Conservation (phyloP, 1,140 invertebrate genomes). For the Heliothis virescens region DNA sequence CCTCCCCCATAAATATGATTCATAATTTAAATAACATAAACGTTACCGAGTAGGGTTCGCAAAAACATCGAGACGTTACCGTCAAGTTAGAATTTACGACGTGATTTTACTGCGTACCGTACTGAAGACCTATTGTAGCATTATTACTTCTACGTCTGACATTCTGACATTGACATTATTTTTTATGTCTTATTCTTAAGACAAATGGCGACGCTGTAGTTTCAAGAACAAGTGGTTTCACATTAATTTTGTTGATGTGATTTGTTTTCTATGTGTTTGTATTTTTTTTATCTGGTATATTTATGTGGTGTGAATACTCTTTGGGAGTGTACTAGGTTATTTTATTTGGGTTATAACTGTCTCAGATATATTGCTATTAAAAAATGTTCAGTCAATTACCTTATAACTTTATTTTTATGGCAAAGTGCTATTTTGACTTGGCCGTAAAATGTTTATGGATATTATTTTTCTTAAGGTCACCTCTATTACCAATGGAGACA, state of each 20-base stretch:
- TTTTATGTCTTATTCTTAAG: conserved; percentile 17
- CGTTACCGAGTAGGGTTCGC: conserved; percentile 32
- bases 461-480: no score
- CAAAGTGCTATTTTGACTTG: no score
- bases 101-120: conserved; percentile 32
- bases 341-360: no score
- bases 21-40: conserved; percentile 46
- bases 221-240: neutral
- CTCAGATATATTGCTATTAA: no score
- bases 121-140: conserved; percentile 1
- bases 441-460: no score
- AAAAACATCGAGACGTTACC: conserved; percentile 26
- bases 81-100: conserved; percentile 43
- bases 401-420: no score
- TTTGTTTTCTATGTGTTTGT: neutral
- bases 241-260: neutral
- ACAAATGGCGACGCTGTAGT: neutral
- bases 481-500: no score
- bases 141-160: conserved; percentile 20
- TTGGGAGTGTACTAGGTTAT: no score
- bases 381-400: no score
- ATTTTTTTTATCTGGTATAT: neutral
- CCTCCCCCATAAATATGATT: conserved; percentile 32
- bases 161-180: conserved; percentile 28
- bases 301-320: neutral